Conservation (phyloP, 2,888 invertebrate species). For the Cosmia trapezina region DNA sequence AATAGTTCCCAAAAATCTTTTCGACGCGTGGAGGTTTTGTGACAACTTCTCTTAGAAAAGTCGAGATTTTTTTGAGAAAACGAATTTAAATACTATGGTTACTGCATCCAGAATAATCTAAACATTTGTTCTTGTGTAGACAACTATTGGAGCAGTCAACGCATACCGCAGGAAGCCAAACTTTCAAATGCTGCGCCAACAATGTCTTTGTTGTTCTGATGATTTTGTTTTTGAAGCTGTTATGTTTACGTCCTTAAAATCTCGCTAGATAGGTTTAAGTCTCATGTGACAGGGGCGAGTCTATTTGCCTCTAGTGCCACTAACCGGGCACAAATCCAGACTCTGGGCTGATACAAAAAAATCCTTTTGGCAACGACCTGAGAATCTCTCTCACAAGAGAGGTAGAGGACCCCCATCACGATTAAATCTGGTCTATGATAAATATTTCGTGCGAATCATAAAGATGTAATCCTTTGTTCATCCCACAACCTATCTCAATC, state of each 20-base stretch:
- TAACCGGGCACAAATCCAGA: no score
- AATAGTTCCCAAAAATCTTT: not conserved
- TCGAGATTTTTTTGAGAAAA: not conserved
- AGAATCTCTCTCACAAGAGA: not conserved
- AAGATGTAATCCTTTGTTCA: conserved; percentile 21
- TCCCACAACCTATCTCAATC: not conserved
- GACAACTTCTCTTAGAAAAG: not conserved
- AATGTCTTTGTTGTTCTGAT: no score
- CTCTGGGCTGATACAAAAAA: not conserved
- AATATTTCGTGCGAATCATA: not conserved
- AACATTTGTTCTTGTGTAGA: not conserved
- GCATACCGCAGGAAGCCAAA: no score
- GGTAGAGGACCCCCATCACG: not conserved
- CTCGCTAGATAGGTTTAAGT: no score
- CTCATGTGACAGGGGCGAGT: no score
- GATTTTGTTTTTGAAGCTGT: no score
- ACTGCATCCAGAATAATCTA: not conserved
- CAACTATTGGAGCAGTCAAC: no score
- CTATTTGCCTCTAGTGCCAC: no score
- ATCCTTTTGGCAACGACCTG: not conserved
- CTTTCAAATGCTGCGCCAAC: no score
- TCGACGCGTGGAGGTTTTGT: not conserved
- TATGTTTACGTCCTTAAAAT: no score
- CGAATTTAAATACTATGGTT: no score
- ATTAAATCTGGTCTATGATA: not conserved